Conservation (phyloP, 2,113 vertebrate species). For the Osmerus eperlanus region DNA sequence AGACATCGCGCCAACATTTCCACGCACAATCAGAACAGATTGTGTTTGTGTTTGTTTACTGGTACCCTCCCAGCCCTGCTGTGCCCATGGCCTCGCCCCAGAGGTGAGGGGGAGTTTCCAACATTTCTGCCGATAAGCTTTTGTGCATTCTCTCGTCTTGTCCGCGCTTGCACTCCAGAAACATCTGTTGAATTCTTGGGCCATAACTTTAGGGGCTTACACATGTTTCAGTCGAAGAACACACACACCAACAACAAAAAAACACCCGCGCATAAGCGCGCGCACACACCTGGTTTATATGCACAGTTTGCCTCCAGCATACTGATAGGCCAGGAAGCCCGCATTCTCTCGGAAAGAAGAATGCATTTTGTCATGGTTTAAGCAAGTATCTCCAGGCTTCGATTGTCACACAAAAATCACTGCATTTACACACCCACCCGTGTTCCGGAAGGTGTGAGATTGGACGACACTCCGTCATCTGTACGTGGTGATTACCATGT, state of each 20-base stretch:
- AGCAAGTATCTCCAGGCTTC: too few relatives aligned
- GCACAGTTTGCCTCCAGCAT: not conserved
- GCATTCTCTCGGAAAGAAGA: too few relatives aligned
- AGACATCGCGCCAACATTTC: conserved; percentile 37
- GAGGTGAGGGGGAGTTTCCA: conserved; percentile 25
- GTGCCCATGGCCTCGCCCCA: too few relatives aligned
- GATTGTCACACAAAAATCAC: too few relatives aligned
- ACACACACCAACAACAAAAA: not conserved
- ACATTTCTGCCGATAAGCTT: conserved; percentile 34
- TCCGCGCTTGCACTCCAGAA: conserved; percentile 46
- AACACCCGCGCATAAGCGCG: not conserved
- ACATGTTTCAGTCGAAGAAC: not conserved
- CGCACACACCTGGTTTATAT: not conserved
- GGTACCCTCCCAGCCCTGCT: not conserved
- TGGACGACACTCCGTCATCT: too few relatives aligned
- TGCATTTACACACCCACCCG: too few relatives aligned
- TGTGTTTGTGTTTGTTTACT: conserved; percentile 57
- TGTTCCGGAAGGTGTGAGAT: too few relatives aligned
- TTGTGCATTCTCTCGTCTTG: conserved; percentile 36
- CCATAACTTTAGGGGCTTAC: conserved; percentile 14
- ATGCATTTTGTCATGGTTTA: too few relatives aligned
- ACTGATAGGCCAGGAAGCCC: too few relatives aligned
- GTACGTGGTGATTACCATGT: not conserved
- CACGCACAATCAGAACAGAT: conserved; percentile 38
- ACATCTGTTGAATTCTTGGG: conserved; percentile 55